Evolutionary conservation across 2,113 vertebrate genomes (phyloP), one percentile per base, ranked within the genome.

Genomic region (Limanda limanda): DNA sequence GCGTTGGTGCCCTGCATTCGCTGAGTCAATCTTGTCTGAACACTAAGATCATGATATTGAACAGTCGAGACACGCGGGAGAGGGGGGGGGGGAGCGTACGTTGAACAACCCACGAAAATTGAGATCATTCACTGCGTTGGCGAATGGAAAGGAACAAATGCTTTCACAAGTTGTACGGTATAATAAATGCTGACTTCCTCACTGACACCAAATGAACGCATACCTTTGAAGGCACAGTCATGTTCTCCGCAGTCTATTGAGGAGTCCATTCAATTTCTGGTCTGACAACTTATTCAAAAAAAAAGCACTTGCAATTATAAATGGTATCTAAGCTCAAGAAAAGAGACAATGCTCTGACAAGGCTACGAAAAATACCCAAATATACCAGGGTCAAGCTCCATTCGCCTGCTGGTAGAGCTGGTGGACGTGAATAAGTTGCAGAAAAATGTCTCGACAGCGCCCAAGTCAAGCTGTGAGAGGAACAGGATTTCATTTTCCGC

Each of bases 131-230:
- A 51, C 74, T 74, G 58, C 64, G 60, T 57, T 70, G 60, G 71
- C 71, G 82, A 81, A 86, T 78, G 83, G 86, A 92, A 86, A 85
- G 83, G 87, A 91, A 90, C 77, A 86, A 80, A 86, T 88, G 76
- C 31, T 31, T 31, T 31, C 6, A 7, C 31, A 31, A 31, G 31
- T 70, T 45, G 70, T 74, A 71, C n/a, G 71, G 79, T 72, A 81
- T 78, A 40, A 59, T 42, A 71, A 58, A 56, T 72, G 72, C 68
- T 83, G 84, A 81, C 76, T 83, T 84, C 18, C 74, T 79, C 59
- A 13, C 31, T 31, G 65, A 73, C 17, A 13, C 65, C 2, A 67
- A 60, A 72, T 60, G 21, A 76, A 65, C 40, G 31, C 15, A 5
- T 15, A 20, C 17, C 12, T 59, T 80, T 61, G 24, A 14, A 42